Evolutionary conservation across 2,113 vertebrate species (phyloP).

Genomic region (Micromys minutus): DNA sequence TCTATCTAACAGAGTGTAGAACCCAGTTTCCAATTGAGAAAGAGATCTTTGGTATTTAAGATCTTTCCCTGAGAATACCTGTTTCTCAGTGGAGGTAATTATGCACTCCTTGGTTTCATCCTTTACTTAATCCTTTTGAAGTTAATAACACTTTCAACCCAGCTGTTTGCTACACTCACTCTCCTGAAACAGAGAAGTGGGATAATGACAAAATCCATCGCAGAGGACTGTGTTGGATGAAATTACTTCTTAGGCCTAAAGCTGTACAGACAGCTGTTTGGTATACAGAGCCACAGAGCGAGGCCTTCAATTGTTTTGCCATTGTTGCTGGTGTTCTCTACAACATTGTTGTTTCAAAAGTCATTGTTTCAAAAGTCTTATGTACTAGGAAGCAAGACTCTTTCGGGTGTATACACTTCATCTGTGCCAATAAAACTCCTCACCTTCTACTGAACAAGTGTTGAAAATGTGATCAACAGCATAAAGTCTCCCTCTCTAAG

Average conservation of each 20-base stretch:
- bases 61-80: background rate
- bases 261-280: background rate
- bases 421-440: background rate
- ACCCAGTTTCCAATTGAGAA: background rate
- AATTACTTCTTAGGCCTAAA: background rate
- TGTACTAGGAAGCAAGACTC: background rate
- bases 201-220: background rate
- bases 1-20: background rate
- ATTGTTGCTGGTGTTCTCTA: background rate
- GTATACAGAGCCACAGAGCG: background rate
- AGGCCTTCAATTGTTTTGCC: background rate
- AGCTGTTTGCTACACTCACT: background rate
- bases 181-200: background rate
- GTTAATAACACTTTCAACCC: background rate
- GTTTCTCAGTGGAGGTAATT: background rate
- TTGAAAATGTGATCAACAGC: background rate
- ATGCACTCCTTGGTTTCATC: background rate
- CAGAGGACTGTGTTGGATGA: background rate
- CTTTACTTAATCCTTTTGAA: constrained; percentile 38
- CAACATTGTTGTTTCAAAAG: background rate
- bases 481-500: background rate
- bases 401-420: background rate
- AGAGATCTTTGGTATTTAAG: background rate
- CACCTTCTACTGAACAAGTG: background rate
- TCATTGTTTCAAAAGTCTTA: background rate